Evolutionary conservation across 2,888 invertebrate species (phyloP), one percentile per base, ranked within the genome.

Genomic region (Rotaria socialis): DNA sequence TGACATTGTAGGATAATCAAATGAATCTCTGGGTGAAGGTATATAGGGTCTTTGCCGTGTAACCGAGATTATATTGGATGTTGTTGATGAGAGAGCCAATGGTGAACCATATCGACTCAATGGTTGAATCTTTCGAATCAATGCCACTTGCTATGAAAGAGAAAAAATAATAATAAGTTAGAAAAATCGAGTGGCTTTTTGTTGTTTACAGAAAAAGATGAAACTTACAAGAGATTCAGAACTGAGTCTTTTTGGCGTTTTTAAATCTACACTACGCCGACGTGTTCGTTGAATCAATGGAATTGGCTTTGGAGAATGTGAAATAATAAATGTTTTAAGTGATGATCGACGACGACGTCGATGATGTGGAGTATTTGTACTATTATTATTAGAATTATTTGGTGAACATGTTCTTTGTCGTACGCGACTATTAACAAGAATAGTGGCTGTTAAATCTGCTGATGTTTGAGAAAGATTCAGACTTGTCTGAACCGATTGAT

Each of bases 401-500:
- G 67, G 19, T 67, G 67, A 67, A 67, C 3, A 35, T n/a, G 6
- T n/a, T 67, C 27, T 16, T 14, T 55, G 55, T 22, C 5, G 11
- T 27, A 10, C 5, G 27, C 8, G 67, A 67, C 67, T 67, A 67
- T 67, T 67, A 14, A 67, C 6, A 35, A 67, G 10, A 2, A 67
- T 14, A 14, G 67, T 67, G 4, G 67, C 19, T 67, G 67, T 8
- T 67, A 67, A 7, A 11, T 50, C 10, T 50, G 50, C 8, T 50
- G 50, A 50, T 50, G 50, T 14, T 50, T 50, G 50, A 11, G n/a
- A 35, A 14, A 5, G 10, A 27, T 67, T 4, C 0, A 67, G 16
- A 67, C 27, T 67, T 67, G 67, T 67, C 27, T 67, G 67, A 35
- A 67, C 67, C 7, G 67, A 67, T 67, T 67, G 67, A 67, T 67